Conservation (phyloP, 2,113 vertebrate genomes). For the Labrus mixtus region DNA sequence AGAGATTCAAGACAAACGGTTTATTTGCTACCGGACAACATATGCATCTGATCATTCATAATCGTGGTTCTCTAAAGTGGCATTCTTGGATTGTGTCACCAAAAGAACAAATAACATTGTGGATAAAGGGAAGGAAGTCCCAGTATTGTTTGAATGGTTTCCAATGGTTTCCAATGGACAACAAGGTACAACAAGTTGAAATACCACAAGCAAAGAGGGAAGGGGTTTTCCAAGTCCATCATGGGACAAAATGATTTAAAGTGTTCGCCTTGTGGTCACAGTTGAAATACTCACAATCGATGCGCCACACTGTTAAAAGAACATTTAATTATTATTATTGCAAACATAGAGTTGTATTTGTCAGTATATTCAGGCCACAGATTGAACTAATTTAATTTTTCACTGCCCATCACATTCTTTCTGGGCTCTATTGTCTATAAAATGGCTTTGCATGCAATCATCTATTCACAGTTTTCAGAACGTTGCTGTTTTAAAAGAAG, state of each 20-base stretch:
- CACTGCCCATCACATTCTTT: neutral
- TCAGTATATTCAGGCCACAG: too few relatives aligned
- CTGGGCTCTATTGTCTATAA: neutral
- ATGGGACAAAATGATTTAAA: neutral
- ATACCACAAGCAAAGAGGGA: neutral
- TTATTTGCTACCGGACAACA: neutral
- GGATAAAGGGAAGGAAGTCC: neutral
- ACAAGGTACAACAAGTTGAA: neutral
- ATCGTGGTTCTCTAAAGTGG: neutral
- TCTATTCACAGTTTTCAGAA: too few relatives aligned
- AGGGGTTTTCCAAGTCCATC: neutral
- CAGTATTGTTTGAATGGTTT: conserved; percentile 2
- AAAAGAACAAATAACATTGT: neutral
- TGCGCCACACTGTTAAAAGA: too few relatives aligned
- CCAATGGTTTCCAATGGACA: neutral
- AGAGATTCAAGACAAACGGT: too few relatives aligned
- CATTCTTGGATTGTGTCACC: neutral
- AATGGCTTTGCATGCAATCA: neutral
- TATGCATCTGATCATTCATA: neutral
- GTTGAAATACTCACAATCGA: too few relatives aligned
- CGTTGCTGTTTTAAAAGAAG: too few relatives aligned
- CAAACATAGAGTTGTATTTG: too few relatives aligned
- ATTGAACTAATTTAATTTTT: neutral
- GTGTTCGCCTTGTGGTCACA: neutral
- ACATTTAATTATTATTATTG: too few relatives aligned